Evolutionary conservation across 2,888 invertebrate species (phyloP).

Genomic region (Harmothoe impar): DNA sequence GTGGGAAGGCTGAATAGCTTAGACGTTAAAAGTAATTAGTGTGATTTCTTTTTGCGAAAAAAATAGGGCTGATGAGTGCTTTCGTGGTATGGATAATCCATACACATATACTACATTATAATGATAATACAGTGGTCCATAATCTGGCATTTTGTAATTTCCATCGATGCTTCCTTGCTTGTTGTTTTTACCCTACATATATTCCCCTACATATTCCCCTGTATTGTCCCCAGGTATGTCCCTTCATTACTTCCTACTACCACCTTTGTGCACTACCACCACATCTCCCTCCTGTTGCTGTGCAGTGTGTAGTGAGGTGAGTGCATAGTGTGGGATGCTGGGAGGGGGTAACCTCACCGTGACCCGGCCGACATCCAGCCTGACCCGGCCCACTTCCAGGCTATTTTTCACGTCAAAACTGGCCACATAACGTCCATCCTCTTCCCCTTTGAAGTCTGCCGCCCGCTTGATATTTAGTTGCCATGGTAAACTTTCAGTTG

Average conservation of each 20-base stretch:
- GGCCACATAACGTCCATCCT: conserved; percentile 51
- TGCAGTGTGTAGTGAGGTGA: not conserved
- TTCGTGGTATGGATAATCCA: too few species aligned
- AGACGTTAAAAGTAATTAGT: too few species aligned
- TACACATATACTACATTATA: too few species aligned
- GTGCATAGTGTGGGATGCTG: not conserved
- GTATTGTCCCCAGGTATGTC: not conserved
- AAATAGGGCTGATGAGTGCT: too few species aligned
- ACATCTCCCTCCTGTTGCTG: not conserved
- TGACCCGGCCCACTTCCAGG: conserved; percentile 47
- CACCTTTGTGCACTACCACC: not conserved
- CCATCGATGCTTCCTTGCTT: too few species aligned
- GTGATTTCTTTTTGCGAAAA: too few species aligned
- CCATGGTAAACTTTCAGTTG: conserved; percentile 57
- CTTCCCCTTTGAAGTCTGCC: conserved; percentile 32
- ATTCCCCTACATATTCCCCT: not conserved
- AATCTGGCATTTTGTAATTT: too few species aligned
- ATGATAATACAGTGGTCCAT: too few species aligned
- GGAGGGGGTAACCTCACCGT: conserved; percentile 15
- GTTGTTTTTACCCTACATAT: too few species aligned
- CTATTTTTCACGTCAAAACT: conserved; percentile 59
- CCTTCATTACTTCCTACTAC: not conserved
- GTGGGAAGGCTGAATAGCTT: too few species aligned
- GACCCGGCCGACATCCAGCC: conserved; percentile 41
- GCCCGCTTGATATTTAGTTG: conserved; percentile 58